These are phyloP conservation scores for Cephus rjabovi DNA, from an alignment of 2,888 invertebrate genomes.

Conservation along the genomic window DNA sequence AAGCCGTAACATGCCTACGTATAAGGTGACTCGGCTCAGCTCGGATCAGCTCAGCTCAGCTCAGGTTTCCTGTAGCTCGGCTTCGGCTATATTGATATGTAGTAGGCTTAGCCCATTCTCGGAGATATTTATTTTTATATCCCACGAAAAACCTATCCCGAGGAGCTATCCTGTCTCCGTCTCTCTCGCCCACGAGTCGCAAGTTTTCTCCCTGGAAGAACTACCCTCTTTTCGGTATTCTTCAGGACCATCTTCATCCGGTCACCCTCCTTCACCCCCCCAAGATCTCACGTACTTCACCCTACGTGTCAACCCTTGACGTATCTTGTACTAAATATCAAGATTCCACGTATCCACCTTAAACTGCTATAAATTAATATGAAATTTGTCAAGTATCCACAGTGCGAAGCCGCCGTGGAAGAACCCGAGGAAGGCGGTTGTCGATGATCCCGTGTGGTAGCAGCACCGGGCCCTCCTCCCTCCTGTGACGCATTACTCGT, in stretches of 20 bases:
- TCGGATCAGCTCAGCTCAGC: conserved; percentile 26
- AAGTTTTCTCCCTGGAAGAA: background rate
- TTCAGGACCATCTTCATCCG: background rate
- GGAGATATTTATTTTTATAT: conserved; percentile 41
- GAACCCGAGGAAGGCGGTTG: background rate
- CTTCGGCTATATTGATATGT: conserved; percentile 38
- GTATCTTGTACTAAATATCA: background rate
- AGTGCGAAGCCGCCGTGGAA: background rate
- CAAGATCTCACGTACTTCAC: background rate
- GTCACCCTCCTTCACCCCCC: background rate
- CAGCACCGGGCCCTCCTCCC: background rate
- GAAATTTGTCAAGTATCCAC: background rate
- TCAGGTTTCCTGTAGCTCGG: conserved; percentile 21
- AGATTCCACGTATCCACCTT: background rate
- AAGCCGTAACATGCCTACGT: conserved; percentile 37
- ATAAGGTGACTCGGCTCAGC: conserved; percentile 32
- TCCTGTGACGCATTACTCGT: background rate
- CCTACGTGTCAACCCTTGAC: background rate
- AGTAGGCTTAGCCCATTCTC: conserved; percentile 37
- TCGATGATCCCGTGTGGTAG: background rate
- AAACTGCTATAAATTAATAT: background rate
- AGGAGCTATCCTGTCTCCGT: conserved; percentile 3
- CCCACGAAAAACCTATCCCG: conserved; percentile 1
- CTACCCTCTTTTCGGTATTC: background rate
- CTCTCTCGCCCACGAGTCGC: background rate